phyloP scores from a whole-genome alignment of 2,113 vertebrate genomes.

The Spheniscus mendiculus region DNA sequence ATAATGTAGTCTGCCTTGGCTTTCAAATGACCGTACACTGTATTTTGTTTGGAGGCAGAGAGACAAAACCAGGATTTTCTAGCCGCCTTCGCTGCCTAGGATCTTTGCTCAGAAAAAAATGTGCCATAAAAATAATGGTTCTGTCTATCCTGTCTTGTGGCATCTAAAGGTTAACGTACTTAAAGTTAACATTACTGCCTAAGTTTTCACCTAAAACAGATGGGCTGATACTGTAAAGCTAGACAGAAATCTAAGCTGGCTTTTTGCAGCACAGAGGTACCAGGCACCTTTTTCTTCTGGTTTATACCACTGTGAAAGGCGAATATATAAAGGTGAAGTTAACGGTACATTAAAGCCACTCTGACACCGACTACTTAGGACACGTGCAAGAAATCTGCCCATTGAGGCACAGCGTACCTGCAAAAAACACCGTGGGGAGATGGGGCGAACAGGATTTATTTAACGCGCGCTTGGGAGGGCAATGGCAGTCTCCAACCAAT shows the following conservation, averaged over 20 bases:
- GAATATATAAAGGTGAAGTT: neutral
- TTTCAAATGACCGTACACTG: conserved; percentile 56
- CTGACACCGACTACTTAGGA: neutral
- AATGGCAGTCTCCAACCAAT: fast-evolving
- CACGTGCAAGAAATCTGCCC: neutral
- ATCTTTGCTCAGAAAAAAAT: conserved; percentile 59
- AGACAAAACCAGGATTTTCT: conserved; percentile 65
- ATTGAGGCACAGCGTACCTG: neutral
- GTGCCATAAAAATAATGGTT: conserved; percentile 69
- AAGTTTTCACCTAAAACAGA: conserved; percentile 63
- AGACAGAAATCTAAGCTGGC: conserved; percentile 49
- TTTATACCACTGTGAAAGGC: conserved; percentile 45
- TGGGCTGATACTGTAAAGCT: conserved; percentile 61
- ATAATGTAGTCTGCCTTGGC: conserved; percentile 60
- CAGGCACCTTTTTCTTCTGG: conserved; percentile 56
- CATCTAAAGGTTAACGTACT: conserved; percentile 71
- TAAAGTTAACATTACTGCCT: conserved; percentile 51
- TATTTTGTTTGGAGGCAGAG: conserved; percentile 71
- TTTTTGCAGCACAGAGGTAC: conserved; percentile 51
- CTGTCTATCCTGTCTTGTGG: conserved; percentile 67
- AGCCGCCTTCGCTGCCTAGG: neutral
- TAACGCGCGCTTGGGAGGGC: neutral
- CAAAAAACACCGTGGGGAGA: fast-evolving
- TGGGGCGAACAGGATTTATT: neutral
- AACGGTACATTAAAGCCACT: neutral